Percentiles rank a stretch among this genome's conserved stretches.
Conservation (phyloP, 2,113 vertebrate genomes). For the Oncorhynchus keta region DNA sequence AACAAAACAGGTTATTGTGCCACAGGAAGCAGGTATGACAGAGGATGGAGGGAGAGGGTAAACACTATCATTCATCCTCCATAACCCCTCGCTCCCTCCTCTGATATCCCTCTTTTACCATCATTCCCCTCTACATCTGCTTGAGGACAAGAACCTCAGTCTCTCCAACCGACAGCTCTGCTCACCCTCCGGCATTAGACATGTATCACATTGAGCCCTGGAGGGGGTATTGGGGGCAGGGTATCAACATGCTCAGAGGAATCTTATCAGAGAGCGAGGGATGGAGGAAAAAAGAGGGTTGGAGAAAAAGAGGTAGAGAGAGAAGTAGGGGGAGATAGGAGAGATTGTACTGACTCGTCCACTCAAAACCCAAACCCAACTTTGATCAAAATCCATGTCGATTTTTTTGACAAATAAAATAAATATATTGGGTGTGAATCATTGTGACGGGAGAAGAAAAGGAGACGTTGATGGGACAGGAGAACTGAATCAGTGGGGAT, state of each 20-base stretch:
- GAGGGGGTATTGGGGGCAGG: constrained; percentile 10
- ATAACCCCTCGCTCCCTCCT: constrained; percentile 1
- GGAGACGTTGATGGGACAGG: not conserved
- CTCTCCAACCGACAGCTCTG: constrained; percentile 31
- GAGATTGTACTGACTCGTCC: not conserved
- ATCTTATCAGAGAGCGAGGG: constrained; percentile 17
- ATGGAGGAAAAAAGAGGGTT: no score
- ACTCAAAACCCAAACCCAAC: not conserved
- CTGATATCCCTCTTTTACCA: constrained; percentile 12
- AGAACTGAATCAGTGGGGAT: constrained; percentile 18
- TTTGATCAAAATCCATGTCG: not conserved
- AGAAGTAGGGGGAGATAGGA: constrained; percentile 13
- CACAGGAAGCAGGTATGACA: not conserved
- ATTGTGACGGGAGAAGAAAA: constrained; percentile 28
- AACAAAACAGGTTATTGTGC: not conserved
- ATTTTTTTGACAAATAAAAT: constrained; percentile 7
- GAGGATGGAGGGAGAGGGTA: no score
- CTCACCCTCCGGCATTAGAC: constrained; percentile 50
- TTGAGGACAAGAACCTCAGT: constrained; percentile 1
- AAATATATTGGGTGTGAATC: constrained; percentile 14
- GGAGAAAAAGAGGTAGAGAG: no score
- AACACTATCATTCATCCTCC: constrained; percentile 2
- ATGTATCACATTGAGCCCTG: constrained; percentile 53
- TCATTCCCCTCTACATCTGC: not conserved
- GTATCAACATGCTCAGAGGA: constrained; percentile 41